Evolutionary conservation across 2,113 vertebrate genomes (phyloP), one percentile per base, ranked within the genome.

Genomic region (zebrafish (Danio rerio)): DNA sequence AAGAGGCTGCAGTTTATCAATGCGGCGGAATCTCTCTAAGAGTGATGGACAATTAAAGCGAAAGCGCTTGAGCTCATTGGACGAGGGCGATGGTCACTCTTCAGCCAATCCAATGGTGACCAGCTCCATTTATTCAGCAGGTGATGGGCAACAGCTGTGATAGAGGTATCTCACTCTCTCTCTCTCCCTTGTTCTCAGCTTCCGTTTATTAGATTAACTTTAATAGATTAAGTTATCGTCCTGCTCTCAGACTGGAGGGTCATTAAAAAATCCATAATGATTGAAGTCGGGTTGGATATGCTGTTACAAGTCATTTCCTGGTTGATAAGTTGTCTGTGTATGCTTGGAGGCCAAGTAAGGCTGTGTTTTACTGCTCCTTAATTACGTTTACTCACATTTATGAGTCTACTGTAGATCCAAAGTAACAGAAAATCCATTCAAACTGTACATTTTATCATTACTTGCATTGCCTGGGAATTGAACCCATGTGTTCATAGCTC

Each of bases 81-180:
- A 89, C 86, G 87, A 88, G 82, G 81, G 69, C 9, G 50, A 78
- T 58, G 71, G 89, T 83, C 86, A 78, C 68, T 81, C 85, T 85
- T 18, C 11, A 78, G 81, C 91, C 91, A 91, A 90, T 92, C 89
- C 71, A 31, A 66, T 86, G 87, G 78, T 91, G 88, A 89, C 89
- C 69, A 77, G 88, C 86, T 90, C 81, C 83, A 76, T 85, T 72
- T 86, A 85, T 88, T 90, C 87, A 90, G 89, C 91, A 91, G 90
- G 95, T 95, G 94, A 98, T 98, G 97, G 97, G 96, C 92, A 97
- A 95, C 96, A 96, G 94, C 93, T 98, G 96, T 88, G 95, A 96
- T 91, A 95, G 97, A 98, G 97, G 96, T 98, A 98, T 92, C 90
- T 58, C 47, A 45, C 66, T 68, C 40, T 52, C 68, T 58, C 42